These are phyloP conservation scores for Chiridota heheva DNA, from an alignment of 35 echinoderm and acorn worm genomes.

Conservation along the genomic window DNA sequence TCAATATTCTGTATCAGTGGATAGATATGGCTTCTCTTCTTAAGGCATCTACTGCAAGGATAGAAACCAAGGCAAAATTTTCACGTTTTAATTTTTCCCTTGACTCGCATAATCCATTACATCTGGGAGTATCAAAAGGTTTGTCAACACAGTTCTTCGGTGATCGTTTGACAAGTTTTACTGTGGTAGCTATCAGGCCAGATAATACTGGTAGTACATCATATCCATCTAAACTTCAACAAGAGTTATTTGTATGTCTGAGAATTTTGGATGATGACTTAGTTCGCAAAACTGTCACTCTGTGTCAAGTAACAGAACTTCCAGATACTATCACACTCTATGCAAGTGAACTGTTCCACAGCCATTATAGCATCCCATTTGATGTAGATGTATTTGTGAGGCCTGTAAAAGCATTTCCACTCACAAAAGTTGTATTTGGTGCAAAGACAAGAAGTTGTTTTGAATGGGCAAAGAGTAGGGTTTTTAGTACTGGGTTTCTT, in stretches of 20 bases:
- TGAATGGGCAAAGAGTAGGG: conserved; percentile 85
- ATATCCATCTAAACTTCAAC: conserved; percentile 40
- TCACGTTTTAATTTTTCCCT: conserved; percentile 89
- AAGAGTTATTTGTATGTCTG: conserved; percentile 79
- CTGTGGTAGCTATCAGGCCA: conserved; percentile 71
- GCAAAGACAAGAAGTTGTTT: conserved; percentile 82
- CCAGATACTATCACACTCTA: conserved; percentile 68
- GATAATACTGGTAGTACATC: conserved; percentile 54
- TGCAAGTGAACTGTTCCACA: conserved; percentile 77
- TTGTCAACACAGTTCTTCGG: conserved; percentile 75
- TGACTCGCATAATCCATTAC: conserved; percentile 76
- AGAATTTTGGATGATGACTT: conserved; percentile 81
- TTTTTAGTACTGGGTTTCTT: conserved; percentile 92
- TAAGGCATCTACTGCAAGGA: too few relatives aligned
- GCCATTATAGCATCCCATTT: conserved; percentile 80
- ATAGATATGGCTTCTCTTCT: too few relatives aligned
- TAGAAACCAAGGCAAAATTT: conserved; percentile 71
- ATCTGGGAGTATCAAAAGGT: conserved; percentile 85
- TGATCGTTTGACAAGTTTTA: conserved; percentile 73
- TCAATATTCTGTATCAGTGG: too few relatives aligned
- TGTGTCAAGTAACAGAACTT: conserved; percentile 70
- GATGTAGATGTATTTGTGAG: conserved; percentile 82
- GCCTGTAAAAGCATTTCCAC: conserved; percentile 87
- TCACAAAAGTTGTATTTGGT: conserved; percentile 95
- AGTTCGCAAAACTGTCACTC: conserved; percentile 64